Evolutionary conservation across 2,888 invertebrate species (phyloP).

Genomic region (Xestia xanthographa): DNA sequence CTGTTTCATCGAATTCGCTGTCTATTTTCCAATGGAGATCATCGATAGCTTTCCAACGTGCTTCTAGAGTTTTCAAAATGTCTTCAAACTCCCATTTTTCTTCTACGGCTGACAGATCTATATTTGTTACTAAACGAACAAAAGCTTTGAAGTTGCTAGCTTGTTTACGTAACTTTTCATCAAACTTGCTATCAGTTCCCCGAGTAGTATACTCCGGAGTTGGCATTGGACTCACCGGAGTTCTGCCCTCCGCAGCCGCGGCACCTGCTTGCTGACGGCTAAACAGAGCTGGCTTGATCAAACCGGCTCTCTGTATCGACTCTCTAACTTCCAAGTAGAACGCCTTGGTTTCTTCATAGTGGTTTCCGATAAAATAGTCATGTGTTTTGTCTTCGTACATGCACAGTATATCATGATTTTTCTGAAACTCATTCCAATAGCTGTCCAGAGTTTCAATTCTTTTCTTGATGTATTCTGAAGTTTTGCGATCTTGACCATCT

Average conservation of each 20-base stretch:
- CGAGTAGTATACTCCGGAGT: too few relatives aligned
- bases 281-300: not conserved
- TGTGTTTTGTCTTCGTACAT: not conserved
- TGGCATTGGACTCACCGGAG: too few relatives aligned
- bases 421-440: not conserved
- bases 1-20: too few relatives aligned
- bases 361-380: not conserved
- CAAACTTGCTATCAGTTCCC: too few relatives aligned
- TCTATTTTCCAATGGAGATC: not conserved
- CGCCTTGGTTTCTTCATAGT: not conserved
- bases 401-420: not conserved
- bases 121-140: not conserved
- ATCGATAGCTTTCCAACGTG: not conserved
- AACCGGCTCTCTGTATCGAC: not conserved
- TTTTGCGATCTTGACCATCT: conserved; percentile 1
- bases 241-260: not conserved
- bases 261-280: not conserved
- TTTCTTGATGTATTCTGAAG: not conserved
- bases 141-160: not conserved
- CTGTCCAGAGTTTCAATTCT: not conserved
- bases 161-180: too few relatives aligned
- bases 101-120: not conserved
- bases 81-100: conserved; percentile 4
- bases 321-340: not conserved
- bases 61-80: conserved; percentile 6